Evolutionary conservation across 37 sponge, comb jelly and placozoan genomes (phyloP).

Genomic region (Ephydatia muelleri): DNA sequence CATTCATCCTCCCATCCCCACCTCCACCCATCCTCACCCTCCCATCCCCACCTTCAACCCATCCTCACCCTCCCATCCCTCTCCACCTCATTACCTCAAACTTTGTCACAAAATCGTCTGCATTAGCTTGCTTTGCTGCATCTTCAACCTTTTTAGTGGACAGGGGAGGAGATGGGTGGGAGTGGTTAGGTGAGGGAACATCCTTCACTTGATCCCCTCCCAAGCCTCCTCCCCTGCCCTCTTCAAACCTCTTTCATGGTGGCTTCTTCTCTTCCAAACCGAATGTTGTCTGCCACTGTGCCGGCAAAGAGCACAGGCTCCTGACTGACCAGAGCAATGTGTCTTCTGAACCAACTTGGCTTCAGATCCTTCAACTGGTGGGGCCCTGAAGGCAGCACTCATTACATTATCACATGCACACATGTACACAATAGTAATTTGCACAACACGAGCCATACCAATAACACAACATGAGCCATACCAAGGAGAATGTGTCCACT

Average conservation of each 20-base stretch:
- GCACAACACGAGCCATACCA: not conserved
- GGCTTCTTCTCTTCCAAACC: conserved; percentile 71
- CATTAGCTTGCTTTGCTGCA: conserved; percentile 84
- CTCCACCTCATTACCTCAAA: conserved; percentile 82
- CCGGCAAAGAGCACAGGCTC: conserved; percentile 89
- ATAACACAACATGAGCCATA: not conserved
- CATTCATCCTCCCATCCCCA: too few relatives aligned
- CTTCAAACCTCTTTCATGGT: conserved; percentile 62
- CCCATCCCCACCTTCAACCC: too few relatives aligned
- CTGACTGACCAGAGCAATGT: conserved; percentile 82
- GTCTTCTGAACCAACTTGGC: conserved; percentile 71
- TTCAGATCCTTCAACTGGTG: conserved; percentile 61
- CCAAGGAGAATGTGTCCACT: conserved; percentile 63
- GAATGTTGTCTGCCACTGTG: conserved; percentile 79
- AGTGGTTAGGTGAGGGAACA: conserved; percentile 2
- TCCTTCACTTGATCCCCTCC: not conserved
- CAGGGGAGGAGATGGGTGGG: not conserved
- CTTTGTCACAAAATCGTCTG: conserved; percentile 78
- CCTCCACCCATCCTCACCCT: too few relatives aligned
- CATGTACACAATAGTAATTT: not conserved
- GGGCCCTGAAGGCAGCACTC: conserved; percentile 33
- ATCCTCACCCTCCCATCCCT: too few relatives aligned
- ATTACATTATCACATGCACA: not conserved
- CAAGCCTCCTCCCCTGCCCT: not conserved
- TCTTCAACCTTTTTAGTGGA: conserved; percentile 60